phyloP scores from a whole-genome alignment of 2,113 vertebrate genomes.

The Sceloporus undulatus region DNA sequence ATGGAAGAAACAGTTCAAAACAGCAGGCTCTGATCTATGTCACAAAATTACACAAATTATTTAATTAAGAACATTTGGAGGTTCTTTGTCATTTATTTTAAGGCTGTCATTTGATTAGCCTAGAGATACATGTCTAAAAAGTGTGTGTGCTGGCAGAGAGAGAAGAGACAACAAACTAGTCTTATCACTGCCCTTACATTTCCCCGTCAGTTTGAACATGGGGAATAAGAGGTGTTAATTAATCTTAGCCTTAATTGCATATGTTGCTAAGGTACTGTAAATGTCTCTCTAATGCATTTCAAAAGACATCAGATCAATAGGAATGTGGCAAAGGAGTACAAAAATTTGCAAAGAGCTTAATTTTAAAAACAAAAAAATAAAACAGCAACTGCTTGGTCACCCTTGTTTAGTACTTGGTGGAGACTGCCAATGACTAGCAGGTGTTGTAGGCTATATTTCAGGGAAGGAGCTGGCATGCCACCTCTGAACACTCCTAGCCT shows the following conservation, averaged over 20 bases:
- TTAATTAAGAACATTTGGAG: constrained; percentile 49
- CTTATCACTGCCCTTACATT: constrained; percentile 39
- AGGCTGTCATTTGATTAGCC: constrained; percentile 49
- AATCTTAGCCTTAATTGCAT: constrained; percentile 48
- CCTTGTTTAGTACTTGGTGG: too few relatives aligned
- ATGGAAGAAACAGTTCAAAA: background rate
- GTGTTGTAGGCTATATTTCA: too few relatives aligned
- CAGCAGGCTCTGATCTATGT: constrained; percentile 26
- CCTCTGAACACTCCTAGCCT: too few relatives aligned
- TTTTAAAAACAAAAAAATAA: background rate
- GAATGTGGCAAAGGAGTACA: background rate
- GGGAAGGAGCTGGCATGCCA: too few relatives aligned
- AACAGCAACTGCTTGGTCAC: too few relatives aligned
- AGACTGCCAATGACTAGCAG: too few relatives aligned
- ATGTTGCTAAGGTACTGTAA: constrained; percentile 10
- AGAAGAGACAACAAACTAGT: constrained; percentile 40
- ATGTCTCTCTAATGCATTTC: constrained; percentile 35
- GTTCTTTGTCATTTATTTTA: constrained; percentile 50
- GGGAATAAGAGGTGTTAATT: constrained; percentile 45
- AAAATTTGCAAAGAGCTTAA: constrained; percentile 5
- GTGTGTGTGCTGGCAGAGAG: background rate
- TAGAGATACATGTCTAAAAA: constrained; percentile 49
- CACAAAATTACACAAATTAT: constrained; percentile 33
- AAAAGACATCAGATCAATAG: constrained; percentile 40
- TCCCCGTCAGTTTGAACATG: constrained; percentile 23